phyloP scores from a whole-genome alignment of 2,113 vertebrate genomes.

The Grammomys surdaster region DNA sequence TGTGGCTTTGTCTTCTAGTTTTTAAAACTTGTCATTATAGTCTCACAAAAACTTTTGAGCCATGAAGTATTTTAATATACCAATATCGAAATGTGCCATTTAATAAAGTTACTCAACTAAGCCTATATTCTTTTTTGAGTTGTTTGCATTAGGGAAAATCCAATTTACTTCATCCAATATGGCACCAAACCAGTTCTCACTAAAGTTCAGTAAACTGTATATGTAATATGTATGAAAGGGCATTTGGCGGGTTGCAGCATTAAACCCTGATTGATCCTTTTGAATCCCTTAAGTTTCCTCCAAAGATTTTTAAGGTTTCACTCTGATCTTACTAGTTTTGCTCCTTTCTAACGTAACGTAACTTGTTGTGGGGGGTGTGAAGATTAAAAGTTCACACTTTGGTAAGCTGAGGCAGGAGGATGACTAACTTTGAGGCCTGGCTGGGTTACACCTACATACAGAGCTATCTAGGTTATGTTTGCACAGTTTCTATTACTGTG shows the following conservation, averaged over 20 bases:
- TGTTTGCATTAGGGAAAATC: neutral
- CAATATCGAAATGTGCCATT: neutral
- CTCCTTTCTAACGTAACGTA: neutral
- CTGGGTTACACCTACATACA: neutral
- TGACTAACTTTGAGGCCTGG: neutral
- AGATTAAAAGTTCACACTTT: neutral
- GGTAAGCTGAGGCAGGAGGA: neutral
- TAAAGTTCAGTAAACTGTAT: neutral
- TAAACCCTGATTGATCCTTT: neutral
- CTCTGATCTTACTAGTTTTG: neutral
- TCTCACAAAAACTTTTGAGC: conserved; percentile 41
- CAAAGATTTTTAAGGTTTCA: neutral
- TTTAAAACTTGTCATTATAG: conserved; percentile 21
- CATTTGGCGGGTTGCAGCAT: neutral
- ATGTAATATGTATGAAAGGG: neutral
- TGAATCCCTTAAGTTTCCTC: neutral
- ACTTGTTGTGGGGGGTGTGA: neutral
- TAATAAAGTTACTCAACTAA: conserved; percentile 38
- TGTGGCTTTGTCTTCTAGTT: neutral
- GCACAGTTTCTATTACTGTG: neutral
- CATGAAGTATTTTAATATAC: neutral
- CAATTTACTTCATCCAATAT: neutral
- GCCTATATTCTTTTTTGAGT: conserved; percentile 46
- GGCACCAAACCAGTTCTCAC: neutral
- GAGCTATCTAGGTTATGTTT: neutral